These are phyloP conservation scores for Pempheris klunzingeri DNA, from an alignment of 2,797 vertebrate species.

Conservation along the genomic window DNA sequence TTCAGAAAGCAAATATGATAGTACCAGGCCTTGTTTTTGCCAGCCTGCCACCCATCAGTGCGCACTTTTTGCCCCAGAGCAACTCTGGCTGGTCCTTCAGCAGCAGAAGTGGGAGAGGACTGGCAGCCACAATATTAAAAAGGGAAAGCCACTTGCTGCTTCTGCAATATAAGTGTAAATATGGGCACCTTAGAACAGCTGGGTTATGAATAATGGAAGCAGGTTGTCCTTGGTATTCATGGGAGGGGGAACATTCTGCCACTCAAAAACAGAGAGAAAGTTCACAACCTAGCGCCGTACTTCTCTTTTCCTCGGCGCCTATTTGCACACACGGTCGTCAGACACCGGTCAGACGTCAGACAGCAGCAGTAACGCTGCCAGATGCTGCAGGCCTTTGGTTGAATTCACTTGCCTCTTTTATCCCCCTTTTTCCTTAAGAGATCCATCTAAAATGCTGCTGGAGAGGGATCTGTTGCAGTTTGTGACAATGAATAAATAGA, in stretches of 20 bases:
- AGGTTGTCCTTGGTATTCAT: slow-evolving; percentile 84
- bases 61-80: slow-evolving; percentile 76
- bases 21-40: slow-evolving; percentile 81
- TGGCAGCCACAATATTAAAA: slow-evolving; percentile 80
- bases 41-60: slow-evolving; percentile 72
- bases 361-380: slow-evolving; percentile 31
- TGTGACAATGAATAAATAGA: slow-evolving; percentile 63
- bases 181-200: slow-evolving; percentile 84
- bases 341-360: slow-evolving; percentile 58
- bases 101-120: slow-evolving; percentile 67
- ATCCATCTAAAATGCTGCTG: slow-evolving; percentile 46
- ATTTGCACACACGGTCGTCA: slow-evolving; percentile 63
- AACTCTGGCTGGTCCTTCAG: slow-evolving; percentile 68
- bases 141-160: slow-evolving; percentile 78
- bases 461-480: slow-evolving; percentile 44
- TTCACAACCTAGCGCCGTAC: slow-evolving; percentile 73
- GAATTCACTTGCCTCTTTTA: slow-evolving; percentile 56
- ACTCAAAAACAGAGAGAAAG: slow-evolving; percentile 78
- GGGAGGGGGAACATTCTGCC: slow-evolving; percentile 78
- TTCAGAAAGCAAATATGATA: slow-evolving; percentile 86
- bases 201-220: slow-evolving; percentile 85
- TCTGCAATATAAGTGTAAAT: slow-evolving; percentile 88
- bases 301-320: slow-evolving; percentile 59
- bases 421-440: slow-evolving; percentile 36
- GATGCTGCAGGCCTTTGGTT: slow-evolving; percentile 61